Evolutionary conservation across 2,797 vertebrate genomes (phyloP).

Genomic region (Etheostoma nigrum): DNA sequence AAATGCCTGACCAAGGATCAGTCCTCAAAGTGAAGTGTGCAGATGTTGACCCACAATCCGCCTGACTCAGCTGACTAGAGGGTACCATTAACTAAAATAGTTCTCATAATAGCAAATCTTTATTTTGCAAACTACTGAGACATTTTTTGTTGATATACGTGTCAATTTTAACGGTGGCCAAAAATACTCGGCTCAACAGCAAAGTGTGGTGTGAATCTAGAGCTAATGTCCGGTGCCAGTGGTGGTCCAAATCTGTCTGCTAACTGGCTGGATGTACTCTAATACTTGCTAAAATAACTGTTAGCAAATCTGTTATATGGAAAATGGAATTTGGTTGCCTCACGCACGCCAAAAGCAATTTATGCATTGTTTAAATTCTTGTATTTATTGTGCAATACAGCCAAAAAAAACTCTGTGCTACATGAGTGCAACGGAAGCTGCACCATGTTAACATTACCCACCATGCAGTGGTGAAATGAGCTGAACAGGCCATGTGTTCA

Average conservation of each 20-base stretch:
- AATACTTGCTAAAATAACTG: too few species aligned
- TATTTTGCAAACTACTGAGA: background rate
- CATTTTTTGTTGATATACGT: background rate
- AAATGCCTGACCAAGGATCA: background rate
- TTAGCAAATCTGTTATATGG: too few species aligned
- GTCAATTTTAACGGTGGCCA: too few species aligned
- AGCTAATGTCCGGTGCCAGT: background rate
- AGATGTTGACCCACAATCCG: background rate
- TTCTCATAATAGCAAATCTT: background rate
- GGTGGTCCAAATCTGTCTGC: background rate
- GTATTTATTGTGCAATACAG: too few species aligned
- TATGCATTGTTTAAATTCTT: too few species aligned
- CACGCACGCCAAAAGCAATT: too few species aligned
- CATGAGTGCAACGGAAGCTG: background rate
- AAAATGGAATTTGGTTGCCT: too few species aligned
- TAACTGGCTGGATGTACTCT: background rate
- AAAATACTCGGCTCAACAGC: too few species aligned
- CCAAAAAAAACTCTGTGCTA: too few species aligned
- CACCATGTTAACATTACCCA: slow-evolving; percentile 35
- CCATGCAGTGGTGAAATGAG: slow-evolving; percentile 53
- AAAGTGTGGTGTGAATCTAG: too few species aligned
- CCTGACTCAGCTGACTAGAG: background rate
- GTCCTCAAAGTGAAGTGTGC: background rate
- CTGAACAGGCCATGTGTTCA: slow-evolving; percentile 56
- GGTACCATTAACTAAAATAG: background rate